Evolutionary conservation across 2,797 vertebrate genomes (phyloP).

Genomic region (Periparus ater): DNA sequence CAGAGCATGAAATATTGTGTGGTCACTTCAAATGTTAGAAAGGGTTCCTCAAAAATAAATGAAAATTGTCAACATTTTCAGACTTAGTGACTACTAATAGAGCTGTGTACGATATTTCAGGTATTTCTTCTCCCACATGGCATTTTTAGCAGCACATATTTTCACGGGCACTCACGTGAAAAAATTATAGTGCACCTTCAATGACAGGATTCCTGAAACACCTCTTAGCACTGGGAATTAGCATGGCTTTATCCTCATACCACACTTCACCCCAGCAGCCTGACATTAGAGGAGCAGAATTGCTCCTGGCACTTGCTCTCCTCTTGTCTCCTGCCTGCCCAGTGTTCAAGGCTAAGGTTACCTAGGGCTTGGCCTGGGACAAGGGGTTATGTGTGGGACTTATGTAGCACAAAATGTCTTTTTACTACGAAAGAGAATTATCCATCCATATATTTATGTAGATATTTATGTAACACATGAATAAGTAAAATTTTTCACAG

Average conservation of each 20-base stretch:
- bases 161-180: not conserved
- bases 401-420: not conserved
- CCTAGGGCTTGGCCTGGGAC: accelerated
- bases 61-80: not conserved
- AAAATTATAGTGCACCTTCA: not conserved
- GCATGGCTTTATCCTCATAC: not conserved
- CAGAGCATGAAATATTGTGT: not conserved
- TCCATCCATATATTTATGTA: not conserved
- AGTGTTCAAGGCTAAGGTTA: accelerated
- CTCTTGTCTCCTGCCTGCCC: not conserved
- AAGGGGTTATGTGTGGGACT: not conserved
- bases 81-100: not conserved
- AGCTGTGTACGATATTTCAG: not conserved
- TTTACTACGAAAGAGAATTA: not conserved
- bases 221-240: not conserved
- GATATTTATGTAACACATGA: not conserved
- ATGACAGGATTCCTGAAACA: not conserved
- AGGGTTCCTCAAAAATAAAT: not conserved
- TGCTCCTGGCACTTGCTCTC: not conserved
- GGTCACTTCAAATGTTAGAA: not conserved
- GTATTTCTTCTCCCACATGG: not conserved
- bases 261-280: not conserved
- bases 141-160: not conserved
- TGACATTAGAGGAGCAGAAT: not conserved
- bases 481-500: not conserved